Evolutionary conservation across 2,888 invertebrate species (phyloP).

Genomic region (Caenorhabditis sp.): DNA sequence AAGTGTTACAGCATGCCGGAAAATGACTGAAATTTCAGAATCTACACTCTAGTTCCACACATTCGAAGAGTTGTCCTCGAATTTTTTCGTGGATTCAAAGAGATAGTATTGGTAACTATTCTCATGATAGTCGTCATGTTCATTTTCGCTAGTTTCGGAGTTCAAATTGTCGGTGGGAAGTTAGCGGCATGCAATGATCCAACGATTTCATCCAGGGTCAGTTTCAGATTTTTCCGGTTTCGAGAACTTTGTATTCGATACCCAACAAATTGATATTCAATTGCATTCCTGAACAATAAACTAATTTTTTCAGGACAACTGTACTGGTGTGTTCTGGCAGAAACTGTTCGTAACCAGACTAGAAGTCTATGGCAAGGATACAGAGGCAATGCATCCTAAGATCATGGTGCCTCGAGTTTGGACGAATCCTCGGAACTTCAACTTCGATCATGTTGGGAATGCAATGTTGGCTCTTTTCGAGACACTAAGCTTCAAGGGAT

Average conservation of each 20-base stretch:
- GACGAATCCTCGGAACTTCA: slow-evolving; percentile 98
- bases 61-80: slow-evolving; percentile 99
- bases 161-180: slow-evolving; percentile 96
- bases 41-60: slow-evolving; percentile 98
- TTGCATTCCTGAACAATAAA: not conserved
- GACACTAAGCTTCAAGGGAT: slow-evolving; percentile 99
- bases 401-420: slow-evolving; percentile 82
- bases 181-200: slow-evolving; percentile 98
- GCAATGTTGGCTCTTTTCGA: slow-evolving; percentile 98
- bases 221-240: not conserved
- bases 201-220: slow-evolving; percentile 86
- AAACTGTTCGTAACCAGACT: slow-evolving; percentile 98
- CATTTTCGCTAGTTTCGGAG: slow-evolving; percentile 98
- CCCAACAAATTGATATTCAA: not conserved
- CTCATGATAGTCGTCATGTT: slow-evolving; percentile 97
- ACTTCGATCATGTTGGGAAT: slow-evolving; percentile 99
- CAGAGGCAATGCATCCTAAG: slow-evolving; percentile 91
- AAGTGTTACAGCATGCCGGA: not conserved
- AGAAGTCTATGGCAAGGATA: slow-evolving; percentile 90
- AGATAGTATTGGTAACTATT: slow-evolving; percentile 97
- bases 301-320: slow-evolving; percentile 88
- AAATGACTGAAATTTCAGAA: slow-evolving; percentile 85
- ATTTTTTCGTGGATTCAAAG: slow-evolving; percentile 97
- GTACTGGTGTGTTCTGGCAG: slow-evolving; percentile 95
- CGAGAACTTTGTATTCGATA: not conserved